Evolutionary conservation across 2,797 vertebrate species (phyloP).

Genomic region (Eidolon dupreanum): DNA sequence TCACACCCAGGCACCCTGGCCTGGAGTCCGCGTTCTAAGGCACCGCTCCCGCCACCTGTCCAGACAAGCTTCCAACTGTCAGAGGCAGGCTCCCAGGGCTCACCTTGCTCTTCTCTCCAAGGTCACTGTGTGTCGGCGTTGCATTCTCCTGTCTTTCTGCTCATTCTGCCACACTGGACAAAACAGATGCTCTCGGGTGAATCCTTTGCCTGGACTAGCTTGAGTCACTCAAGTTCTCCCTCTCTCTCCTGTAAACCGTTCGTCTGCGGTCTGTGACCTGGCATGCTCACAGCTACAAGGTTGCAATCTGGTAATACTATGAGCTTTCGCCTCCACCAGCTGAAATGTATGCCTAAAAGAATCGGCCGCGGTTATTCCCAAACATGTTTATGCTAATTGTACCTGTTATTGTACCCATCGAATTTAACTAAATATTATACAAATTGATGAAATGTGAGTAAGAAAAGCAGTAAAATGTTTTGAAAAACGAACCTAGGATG

Average conservation of each 20-base stretch:
- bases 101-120: neutral
- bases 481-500: slow-evolving; percentile 17
- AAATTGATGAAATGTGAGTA: neutral
- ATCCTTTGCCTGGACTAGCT: neutral
- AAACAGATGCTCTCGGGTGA: neutral
- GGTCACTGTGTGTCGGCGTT: neutral
- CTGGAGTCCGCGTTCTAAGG: neutral
- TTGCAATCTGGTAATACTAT: neutral
- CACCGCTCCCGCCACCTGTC: neutral
- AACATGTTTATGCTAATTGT: neutral
- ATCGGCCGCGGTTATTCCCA: neutral
- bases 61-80: no score
- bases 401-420: neutral
- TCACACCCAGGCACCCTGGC: neutral
- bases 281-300: neutral
- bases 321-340: neutral
- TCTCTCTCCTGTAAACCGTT: neutral
- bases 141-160: neutral
- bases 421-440: slow-evolving; percentile 20
- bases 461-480: slow-evolving; percentile 28
- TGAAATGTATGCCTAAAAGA: neutral
- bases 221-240: neutral
- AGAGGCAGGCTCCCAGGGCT: neutral
- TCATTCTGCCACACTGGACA: neutral
- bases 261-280: neutral